Conservation (phyloP, 2,797 vertebrate genomes). For the Merluccius polli region DNA sequence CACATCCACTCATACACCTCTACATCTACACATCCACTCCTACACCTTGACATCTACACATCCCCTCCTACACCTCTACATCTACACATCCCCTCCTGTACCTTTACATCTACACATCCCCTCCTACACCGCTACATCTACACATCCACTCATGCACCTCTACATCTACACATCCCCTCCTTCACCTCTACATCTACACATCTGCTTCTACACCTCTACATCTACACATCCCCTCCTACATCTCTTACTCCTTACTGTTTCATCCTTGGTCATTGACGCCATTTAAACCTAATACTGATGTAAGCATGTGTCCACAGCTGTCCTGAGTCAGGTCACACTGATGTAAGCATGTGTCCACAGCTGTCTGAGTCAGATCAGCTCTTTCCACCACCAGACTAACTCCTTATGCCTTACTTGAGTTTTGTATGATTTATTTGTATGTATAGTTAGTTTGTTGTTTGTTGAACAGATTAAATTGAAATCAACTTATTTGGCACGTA, state of each 20-base stretch:
- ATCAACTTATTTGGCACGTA: constrained; percentile 67
- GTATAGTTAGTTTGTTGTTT: constrained; percentile 72
- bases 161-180: neutral
- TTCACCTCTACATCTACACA: too few relatives aligned
- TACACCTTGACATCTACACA: neutral
- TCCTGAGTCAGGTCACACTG: neutral
- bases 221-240: neutral
- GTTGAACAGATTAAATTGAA: constrained; percentile 80
- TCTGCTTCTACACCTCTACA: neutral
- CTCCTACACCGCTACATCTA: neutral
- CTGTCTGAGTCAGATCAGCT: constrained; percentile 19
- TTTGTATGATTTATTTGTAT: constrained; percentile 25
- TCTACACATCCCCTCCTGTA: neutral
- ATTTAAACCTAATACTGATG: too few relatives aligned
- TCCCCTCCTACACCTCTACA: neutral
- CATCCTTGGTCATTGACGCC: neutral
- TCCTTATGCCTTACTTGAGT: constrained; percentile 68
- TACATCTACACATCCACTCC: too few relatives aligned
- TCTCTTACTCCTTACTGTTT: neutral
- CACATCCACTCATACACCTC: too few relatives aligned
- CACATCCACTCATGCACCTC: neutral
- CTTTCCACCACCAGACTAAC: constrained; percentile 31
- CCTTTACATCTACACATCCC: neutral
- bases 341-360: neutral
- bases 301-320: neutral